phyloP scores from a whole-genome alignment of 2,888 invertebrate genomes.

The Limnephilus rhombicus region DNA sequence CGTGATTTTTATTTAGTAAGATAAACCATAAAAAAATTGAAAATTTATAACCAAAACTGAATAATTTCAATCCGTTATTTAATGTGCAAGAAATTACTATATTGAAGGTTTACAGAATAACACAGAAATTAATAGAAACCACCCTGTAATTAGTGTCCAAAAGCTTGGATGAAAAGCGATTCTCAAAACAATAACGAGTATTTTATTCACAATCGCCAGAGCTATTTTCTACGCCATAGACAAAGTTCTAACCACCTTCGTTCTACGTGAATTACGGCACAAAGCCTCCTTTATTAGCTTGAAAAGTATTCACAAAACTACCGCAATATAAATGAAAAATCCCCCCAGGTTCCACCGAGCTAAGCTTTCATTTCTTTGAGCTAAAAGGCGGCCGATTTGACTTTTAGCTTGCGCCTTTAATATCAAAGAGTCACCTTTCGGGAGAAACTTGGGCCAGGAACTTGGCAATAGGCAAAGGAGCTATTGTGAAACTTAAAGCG shows the following conservation, averaged over 20 bases:
- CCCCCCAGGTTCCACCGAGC: slow-evolving; percentile 60
- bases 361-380: slow-evolving; percentile 59
- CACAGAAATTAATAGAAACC: neutral
- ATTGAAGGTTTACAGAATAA: too few species aligned
- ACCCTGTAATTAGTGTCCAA: neutral
- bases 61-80: too few species aligned
- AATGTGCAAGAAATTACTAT: too few species aligned
- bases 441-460: neutral
- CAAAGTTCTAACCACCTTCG: neutral
- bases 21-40: too few species aligned
- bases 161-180: neutral
- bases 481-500: neutral
- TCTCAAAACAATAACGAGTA: neutral
- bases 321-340: slow-evolving; percentile 59
- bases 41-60: too few species aligned
- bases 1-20: too few species aligned
- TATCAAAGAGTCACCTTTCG: slow-evolving; percentile 40
- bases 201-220: neutral
- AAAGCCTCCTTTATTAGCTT: slow-evolving; percentile 25
- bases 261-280: slow-evolving; percentile 1
- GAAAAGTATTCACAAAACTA: slow-evolving; percentile 37
- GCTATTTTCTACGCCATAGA: neutral
- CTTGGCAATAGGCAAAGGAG: neutral
- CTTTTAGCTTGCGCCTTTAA: slow-evolving; percentile 47
- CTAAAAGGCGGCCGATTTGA: slow-evolving; percentile 9